Base-by-base conservation (phyloP, 1,140 invertebrate species). In the Cherax quadricarinatus region DNA sequence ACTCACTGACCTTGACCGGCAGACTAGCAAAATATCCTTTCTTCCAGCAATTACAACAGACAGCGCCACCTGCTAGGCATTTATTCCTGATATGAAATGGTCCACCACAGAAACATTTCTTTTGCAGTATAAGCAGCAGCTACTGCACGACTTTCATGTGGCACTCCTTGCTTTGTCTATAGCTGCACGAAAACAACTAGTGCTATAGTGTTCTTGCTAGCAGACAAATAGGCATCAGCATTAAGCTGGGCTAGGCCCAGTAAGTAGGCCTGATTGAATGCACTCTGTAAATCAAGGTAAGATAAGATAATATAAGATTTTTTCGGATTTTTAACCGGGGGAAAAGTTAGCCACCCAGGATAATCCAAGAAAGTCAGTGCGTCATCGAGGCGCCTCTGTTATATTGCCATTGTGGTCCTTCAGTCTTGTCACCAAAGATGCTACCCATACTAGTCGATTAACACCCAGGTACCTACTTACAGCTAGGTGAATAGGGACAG, bases 21-120 rank as follows among this genome's bases (percentile, higher is more conserved):
- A 86, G n/a, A 53, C 84, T 4, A 88, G 86, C 86, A 79, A 78
- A 89, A 89, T 66, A 53, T 14, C 80, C 88, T 70, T 89, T 83
- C 60, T 82, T 82, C 14, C 12, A n/a, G 78, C 57, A 66, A 24
- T 30, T 89, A 62, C 60, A 4, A 53, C 79, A 89, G 24, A 24
- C 70, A 48, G 62, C 57, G 4, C 82, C 78, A 60, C 88, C 41
- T 81, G 79, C 88, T 14, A 48, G 86, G 30, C 73, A 79, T 4
- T 53, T 79, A 41, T 49, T 73, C 14, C 48, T 7, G 0, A 51
- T 53, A 80, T 88, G 75, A 60, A 48, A 88, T 9, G 49, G 16
- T 9, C 24, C 24, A 53, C 70, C 73, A 79, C 75, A 88, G 48
- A 88, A 79, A 14, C n/a, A 73, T 48, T 73, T 60, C 49, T 86